phyloP scores from a whole-genome alignment of 2,797 vertebrate species.

The Apodemus agrarius region DNA sequence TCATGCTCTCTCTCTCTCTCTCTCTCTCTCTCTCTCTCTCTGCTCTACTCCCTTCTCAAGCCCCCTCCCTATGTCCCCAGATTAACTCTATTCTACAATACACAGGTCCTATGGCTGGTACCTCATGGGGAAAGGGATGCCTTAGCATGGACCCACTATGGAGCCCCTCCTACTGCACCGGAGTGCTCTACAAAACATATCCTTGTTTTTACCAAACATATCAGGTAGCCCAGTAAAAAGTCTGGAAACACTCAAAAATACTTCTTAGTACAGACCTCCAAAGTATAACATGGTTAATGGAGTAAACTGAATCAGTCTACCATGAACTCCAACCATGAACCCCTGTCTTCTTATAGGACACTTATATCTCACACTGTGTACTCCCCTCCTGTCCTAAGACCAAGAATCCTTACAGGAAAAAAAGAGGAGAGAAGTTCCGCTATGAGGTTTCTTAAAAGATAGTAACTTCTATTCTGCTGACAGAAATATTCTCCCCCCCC shows the following conservation, averaged over 20 bases:
- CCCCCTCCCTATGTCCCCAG: background rate
- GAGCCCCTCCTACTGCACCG: no score
- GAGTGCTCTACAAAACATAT: background rate
- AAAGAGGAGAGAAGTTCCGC: background rate
- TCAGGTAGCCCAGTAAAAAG: background rate
- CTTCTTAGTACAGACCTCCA: background rate
- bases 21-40: accelerated
- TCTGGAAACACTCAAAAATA: background rate
- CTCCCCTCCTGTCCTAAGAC: background rate
- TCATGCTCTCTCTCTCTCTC: background rate
- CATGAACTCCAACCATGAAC: background rate
- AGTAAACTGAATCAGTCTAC: background rate
- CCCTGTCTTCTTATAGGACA: background rate
- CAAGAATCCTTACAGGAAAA: accelerated
- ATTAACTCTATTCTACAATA: background rate
- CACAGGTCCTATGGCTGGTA: background rate
- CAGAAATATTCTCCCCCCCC: background rate
- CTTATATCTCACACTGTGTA: accelerated
- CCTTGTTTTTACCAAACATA: background rate
- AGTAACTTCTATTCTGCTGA: background rate
- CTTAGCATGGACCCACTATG: background rate
- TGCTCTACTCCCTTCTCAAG: background rate
- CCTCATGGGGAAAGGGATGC: background rate
- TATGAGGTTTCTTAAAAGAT: background rate
- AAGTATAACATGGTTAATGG: background rate